Evolutionary conservation across 2,113 vertebrate genomes (phyloP), one percentile per base, ranked within the genome.

Genomic region (Psettodes erumei): DNA sequence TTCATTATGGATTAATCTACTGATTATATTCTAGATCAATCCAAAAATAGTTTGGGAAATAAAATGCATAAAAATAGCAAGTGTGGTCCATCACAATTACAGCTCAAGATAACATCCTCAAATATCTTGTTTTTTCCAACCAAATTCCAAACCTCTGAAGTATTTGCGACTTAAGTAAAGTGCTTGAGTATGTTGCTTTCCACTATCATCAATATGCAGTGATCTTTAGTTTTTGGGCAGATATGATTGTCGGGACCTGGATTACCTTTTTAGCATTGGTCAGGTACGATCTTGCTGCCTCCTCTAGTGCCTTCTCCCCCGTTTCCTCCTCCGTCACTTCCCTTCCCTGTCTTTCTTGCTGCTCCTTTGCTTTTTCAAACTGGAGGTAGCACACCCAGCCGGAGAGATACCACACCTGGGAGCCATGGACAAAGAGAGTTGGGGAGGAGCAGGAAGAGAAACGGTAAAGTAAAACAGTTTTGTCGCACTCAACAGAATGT

Each of bases 401-500:
- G 11, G 94, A 93, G 82, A 95, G 89, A 86, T 93, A 95, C 92
- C 92, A 94, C 79, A 95, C 92, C 93, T 95, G 88, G 71, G 77
- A 90, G 86, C 79, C 71, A 87, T 71, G 87, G 66, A 90, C 65
- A 84, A n/a, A 67, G n/a, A 79, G 58, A 62, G 54, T 16, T 9
- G 5, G 43, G 21, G 2, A 12, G 2, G 25, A n/a, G 50, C 4
- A 10, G 33, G 23, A 27, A 32, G 55, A 1, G 27, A n/a, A n/a
- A n/a, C n/a, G n/a, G n/a, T n/a, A n/a, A 64, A 61, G 72, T 23
- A 38, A 70, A 82, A 86, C 38, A 76, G 30, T 75, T 90, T 74
- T 86, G 69, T 75, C 71, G 64, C 63, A 54, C 66, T 79, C 58
- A 32, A 5, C 59, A 68, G 70, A 51, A 73, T 55, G 56, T 58